Percentiles rank a stretch among this genome's conserved stretches.
Conservation (phyloP, 2,797 vertebrate genomes). For the Macrochelys suwanniensis region DNA sequence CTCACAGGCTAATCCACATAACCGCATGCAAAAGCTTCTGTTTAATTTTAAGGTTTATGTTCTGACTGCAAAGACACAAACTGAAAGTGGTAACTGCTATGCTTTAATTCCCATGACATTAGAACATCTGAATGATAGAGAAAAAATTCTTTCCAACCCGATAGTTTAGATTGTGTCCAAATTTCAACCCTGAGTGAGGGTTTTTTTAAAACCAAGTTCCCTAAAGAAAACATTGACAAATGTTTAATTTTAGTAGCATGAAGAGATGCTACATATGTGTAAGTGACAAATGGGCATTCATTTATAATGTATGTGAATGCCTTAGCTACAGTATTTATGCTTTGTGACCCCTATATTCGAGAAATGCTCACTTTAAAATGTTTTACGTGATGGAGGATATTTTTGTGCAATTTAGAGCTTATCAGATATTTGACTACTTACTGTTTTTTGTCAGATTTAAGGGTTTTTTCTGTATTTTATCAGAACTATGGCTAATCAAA, state of each 20-base stretch:
- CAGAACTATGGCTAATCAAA: background rate
- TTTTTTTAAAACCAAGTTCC: background rate
- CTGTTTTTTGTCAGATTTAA: background rate
- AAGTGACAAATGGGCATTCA: slow-evolving; percentile 36
- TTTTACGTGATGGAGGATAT: background rate
- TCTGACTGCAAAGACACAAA: background rate
- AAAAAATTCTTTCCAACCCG: background rate
- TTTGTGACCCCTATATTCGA: background rate
- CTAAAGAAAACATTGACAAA: background rate
- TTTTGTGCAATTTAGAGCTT: background rate
- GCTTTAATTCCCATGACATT: background rate
- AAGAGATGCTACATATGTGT: background rate
- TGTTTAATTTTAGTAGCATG: background rate
- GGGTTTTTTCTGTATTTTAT: background rate
- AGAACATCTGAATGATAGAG: background rate
- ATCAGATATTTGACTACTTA: background rate
- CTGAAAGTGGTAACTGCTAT: background rate
- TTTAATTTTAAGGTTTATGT: background rate
- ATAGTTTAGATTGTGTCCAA: background rate
- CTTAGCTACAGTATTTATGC: slow-evolving; percentile 53
- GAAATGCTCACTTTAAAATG: slow-evolving; percentile 30
- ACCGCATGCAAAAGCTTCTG: background rate
- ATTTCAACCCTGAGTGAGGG: background rate
- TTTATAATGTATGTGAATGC: slow-evolving; percentile 32
- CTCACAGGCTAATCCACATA: background rate